Base-by-base conservation (phyloP, 2,113 vertebrate genomes). In the Ictalurus punctatus region DNA sequence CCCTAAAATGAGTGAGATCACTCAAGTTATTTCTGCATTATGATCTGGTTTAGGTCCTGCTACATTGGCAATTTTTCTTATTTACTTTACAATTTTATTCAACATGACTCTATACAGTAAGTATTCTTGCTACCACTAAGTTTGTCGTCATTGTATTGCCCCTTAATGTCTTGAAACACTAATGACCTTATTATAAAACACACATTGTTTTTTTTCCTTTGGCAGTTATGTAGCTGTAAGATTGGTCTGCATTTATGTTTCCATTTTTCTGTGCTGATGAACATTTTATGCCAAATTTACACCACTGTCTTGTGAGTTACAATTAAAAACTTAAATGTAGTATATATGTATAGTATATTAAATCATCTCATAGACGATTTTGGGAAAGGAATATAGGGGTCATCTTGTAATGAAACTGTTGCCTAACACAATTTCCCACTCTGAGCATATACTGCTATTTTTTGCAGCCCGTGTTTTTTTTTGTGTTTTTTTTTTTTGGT, bases 221-320 rank as follows among this genome's bases (percentile, higher is more conserved):
- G 21, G 27, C 54, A 27, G 74, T 89, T 78, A 81, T 87, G 76
- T 87, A 86, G 84, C 84, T 86, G 71, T 87, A 58, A 87, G 56
- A 89, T 76, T 74, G 84, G 59, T 80, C 25, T 86, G 85, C 73
- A 81, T 61, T 56, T 67, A 17, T 59, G 30, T 71, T 85, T 76
- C 59, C 23, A 44, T 30, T 80, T 86, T 78, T 78, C 56, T 69
- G 69, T 84, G 69, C 52, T 87, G 81, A 89, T 84, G 5, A 91
- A 87, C 48, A 76, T 71, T 82, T 63, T 86, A 80, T 84, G 86
- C 90, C 83, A 90, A 88, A 88, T 86, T 56, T 56, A 58, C 83
- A 63, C 74, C 88, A 85, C 85, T 83, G 44, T 89, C 82, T 85
- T 82, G 63, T 63, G 27, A 85, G 76, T 87, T 86, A 82, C 34